Conservation (phyloP, 2,888 invertebrate species). For the Gisinianus flammeolus region DNA sequence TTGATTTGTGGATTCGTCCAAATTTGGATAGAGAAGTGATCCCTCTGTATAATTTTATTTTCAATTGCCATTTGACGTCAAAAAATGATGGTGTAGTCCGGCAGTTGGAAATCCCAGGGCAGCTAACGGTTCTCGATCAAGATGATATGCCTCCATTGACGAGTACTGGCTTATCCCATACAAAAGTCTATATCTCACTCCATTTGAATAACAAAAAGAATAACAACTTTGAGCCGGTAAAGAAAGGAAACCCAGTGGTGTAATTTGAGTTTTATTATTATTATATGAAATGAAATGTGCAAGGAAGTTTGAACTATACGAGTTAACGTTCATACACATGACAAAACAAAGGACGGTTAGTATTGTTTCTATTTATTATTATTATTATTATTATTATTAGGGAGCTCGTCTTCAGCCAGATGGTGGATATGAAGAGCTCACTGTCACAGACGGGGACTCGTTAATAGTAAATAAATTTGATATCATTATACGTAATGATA, state of each 20-base stretch:
- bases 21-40: slow-evolving; percentile 49
- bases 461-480: slow-evolving; percentile 47
- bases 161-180: slow-evolving; percentile 26
- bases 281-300: too few species aligned
- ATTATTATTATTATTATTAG: too few species aligned
- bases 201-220: slow-evolving; percentile 11
- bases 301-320: too few species aligned
- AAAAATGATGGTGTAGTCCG: slow-evolving; percentile 10
- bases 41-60: slow-evolving; percentile 45
- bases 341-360: too few species aligned
- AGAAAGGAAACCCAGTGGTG: too few species aligned
- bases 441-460: slow-evolving; percentile 48
- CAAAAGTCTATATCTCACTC: slow-evolving; percentile 20
- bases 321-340: too few species aligned
- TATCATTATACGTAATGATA: slow-evolving; percentile 51
- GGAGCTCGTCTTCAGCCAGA: slow-evolving; percentile 27
- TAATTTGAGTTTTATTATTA: too few species aligned
- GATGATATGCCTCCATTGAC: slow-evolving; percentile 52
- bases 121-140: slow-evolving; percentile 51
- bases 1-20: slow-evolving; percentile 39
- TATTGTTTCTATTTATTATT: too few species aligned
- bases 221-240: too few species aligned
- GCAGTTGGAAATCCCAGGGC: slow-evolving; percentile 36
- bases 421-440: not conserved
- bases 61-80: slow-evolving; percentile 43